Percentiles rank a stretch among this genome's conserved stretches.
Evolutionary conservation across 2,888 invertebrate genomes (phyloP).

Genomic region (Melipona beecheii): DNA sequence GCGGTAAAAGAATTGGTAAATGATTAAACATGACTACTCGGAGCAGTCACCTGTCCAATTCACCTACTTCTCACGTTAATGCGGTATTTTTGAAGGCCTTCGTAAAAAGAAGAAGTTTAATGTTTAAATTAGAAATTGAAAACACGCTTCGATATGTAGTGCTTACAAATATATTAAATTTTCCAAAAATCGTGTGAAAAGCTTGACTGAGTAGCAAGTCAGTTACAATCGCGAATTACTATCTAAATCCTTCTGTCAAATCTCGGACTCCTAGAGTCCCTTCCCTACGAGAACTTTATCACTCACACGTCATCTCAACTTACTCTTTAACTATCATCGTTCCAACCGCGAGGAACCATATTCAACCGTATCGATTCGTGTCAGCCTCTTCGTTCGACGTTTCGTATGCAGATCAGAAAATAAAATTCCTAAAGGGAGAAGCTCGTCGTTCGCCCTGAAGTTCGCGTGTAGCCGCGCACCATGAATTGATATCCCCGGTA

Average conservation of each 20-base stretch:
- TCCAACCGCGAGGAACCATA: neutral
- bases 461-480: neutral
- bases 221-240: neutral
- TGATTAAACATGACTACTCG: too few relatives aligned
- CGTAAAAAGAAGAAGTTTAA: too few relatives aligned
- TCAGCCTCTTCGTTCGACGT: neutral
- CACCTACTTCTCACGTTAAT: too few relatives aligned
- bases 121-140: too few relatives aligned
- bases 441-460: neutral
- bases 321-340: neutral
- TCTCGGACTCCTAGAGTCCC: neutral
- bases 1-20: too few relatives aligned
- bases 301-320: neutral
- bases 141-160: too few relatives aligned
- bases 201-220: too few relatives aligned
- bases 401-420: neutral
- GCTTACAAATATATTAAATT: too few relatives aligned
- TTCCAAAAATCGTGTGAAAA: too few relatives aligned
- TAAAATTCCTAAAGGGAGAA: neutral
- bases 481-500: slow-evolving; percentile 4
- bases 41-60: too few relatives aligned
- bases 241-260: neutral
- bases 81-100: too few relatives aligned
- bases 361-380: neutral
- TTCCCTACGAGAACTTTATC: neutral